phyloP scores from a whole-genome alignment of 2,888 invertebrate genomes.

The Anorthoa munda region DNA sequence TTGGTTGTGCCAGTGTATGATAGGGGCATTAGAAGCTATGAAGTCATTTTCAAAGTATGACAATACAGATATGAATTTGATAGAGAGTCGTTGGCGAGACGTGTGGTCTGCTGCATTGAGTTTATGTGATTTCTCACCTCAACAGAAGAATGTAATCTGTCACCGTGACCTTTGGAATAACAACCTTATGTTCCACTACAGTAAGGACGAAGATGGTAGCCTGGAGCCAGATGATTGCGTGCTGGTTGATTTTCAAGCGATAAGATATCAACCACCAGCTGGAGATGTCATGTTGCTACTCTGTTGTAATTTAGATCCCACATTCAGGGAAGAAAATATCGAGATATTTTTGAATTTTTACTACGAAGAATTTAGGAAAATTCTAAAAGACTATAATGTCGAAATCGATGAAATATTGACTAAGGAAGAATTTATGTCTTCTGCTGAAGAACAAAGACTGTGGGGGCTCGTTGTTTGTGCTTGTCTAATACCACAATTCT shows the following conservation, averaged over 20 bases:
- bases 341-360: slow-evolving; percentile 90
- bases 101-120: slow-evolving; percentile 79
- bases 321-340: slow-evolving; percentile 88
- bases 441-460: slow-evolving; percentile 87
- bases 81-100: slow-evolving; percentile 77
- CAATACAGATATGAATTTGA: slow-evolving; percentile 65
- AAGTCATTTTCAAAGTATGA: slow-evolving; percentile 80
- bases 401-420: slow-evolving; percentile 82
- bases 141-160: slow-evolving; percentile 88
- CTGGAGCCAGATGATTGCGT: slow-evolving; percentile 89
- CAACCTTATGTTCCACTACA: slow-evolving; percentile 91
- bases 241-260: slow-evolving; percentile 93
- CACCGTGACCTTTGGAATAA: slow-evolving; percentile 93
- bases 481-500: slow-evolving; percentile 89
- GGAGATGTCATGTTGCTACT: slow-evolving; percentile 92
- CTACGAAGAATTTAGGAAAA: slow-evolving; percentile 85
- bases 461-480: slow-evolving; percentile 90
- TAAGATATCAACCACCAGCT: slow-evolving; percentile 92
- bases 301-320: slow-evolving; percentile 88
- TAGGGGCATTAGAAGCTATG: slow-evolving; percentile 80
- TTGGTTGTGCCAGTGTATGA: slow-evolving; percentile 84
- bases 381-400: slow-evolving; percentile 82
- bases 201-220: slow-evolving; percentile 58
- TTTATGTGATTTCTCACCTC: slow-evolving; percentile 75
- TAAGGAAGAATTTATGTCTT: slow-evolving; percentile 83